Percentiles rank a stretch among this genome's conserved stretches.
These are phyloP conservation scores for Oxyura jamaicensis DNA, from an alignment of 2,113 vertebrate genomes.

Conservation along the genomic window DNA sequence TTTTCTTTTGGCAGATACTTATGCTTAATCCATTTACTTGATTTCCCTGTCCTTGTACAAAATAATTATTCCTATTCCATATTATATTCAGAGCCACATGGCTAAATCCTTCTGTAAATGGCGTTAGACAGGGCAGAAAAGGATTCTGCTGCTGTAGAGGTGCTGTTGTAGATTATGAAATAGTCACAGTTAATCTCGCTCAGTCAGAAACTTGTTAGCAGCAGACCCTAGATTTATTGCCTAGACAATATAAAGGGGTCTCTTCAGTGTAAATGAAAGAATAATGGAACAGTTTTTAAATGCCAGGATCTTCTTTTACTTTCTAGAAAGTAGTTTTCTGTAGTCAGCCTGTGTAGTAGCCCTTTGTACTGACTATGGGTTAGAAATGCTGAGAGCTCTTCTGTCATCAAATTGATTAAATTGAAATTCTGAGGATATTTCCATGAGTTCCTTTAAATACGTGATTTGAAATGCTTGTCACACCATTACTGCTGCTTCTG, in stretches of 20 bases:
- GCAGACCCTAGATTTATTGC: neutral
- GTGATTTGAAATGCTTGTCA: neutral
- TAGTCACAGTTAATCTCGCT: neutral
- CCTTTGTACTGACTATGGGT: neutral
- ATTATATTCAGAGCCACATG: neutral
- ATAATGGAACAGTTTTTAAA: neutral
- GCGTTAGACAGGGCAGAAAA: neutral
- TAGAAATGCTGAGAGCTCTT: neutral
- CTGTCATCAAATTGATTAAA: neutral
- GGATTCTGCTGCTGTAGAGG: neutral
- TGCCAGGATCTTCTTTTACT: neutral
- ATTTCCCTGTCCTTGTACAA: conserved; percentile 17
- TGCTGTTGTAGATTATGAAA: neutral
- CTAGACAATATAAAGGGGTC: neutral
- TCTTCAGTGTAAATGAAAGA: neutral
- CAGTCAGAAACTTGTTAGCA: neutral
- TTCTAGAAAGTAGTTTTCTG: neutral
- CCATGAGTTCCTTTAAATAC: neutral
- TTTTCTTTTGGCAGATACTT: neutral
- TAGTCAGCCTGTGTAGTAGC: neutral
- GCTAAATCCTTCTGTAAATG: neutral
- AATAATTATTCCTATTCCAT: neutral
- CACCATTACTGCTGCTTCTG: neutral
- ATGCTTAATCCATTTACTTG: neutral
- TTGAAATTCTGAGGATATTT: neutral